A percentile compares a stretch with the other conserved stretches of the same genome.
Evolutionary conservation across 2,888 invertebrate genomes (phyloP).

Genomic region (Megalurothrips usitatus): DNA sequence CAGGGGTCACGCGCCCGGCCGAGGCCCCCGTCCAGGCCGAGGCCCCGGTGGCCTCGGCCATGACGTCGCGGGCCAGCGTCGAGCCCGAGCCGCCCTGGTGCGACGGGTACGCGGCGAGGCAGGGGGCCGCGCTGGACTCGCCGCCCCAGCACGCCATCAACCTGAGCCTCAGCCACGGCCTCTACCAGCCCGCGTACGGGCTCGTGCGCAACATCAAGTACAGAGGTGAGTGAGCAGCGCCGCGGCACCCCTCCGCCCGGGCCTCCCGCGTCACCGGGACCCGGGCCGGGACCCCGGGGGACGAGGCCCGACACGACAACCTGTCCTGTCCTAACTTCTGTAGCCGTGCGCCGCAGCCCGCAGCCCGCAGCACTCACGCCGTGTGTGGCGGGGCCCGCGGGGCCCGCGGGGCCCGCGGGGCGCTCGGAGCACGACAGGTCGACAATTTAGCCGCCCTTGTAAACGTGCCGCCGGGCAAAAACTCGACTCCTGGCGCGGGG

Average conservation of each 20-base stretch:
- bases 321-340: neutral
- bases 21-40: neutral
- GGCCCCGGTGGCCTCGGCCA: neutral
- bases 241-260: neutral
- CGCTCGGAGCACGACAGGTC: too few species aligned
- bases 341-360: neutral
- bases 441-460: too few species aligned
- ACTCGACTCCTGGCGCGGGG: too few species aligned
- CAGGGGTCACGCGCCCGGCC: neutral
- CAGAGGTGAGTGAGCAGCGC: neutral
- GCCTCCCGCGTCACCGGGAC: too few species aligned
- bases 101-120: neutral
- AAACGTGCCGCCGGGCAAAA: too few species aligned
- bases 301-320: neutral
- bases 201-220: neutral
- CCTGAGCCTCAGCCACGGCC: constrained; percentile 14
- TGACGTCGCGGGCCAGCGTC: neutral
- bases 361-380: neutral
- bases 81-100: neutral
- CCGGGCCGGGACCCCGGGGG: too few species aligned
- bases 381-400: too few species aligned
- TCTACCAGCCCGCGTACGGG: neutral
- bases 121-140: neutral
- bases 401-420: too few species aligned
- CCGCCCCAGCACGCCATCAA: neutral